Evolutionary conservation across 2,113 vertebrate species (phyloP), one percentile per base, ranked within the genome.

Genomic region (Pygoscelis adeliae): DNA sequence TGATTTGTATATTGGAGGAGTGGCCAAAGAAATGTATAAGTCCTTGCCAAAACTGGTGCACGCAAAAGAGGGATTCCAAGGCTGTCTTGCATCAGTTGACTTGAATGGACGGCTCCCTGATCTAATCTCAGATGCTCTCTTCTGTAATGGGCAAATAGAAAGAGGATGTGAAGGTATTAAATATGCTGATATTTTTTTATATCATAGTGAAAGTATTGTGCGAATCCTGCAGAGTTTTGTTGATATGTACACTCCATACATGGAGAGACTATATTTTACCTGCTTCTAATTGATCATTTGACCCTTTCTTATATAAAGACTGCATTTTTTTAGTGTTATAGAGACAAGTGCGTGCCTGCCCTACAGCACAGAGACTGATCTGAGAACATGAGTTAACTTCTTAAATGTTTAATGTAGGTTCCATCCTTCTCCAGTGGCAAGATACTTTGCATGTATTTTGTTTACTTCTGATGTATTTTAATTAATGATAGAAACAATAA

Each of bases 101-200:
- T 98, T 99, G 96, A 99, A 99, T 5, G 99, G 99, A 90, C 98
- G 99, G 7, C 99, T 99, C 81, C 99, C 99, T 27, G 99, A 99
- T 96, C 98, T 99, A 93, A 99, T 99, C 97, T 99, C 99, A 27
- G 99, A 99, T 84, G 99, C 99, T 72, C 98, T 99, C 96, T 99
- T 99, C 97, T 99, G 99, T 96, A 99, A 99, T 67, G 99, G 99
- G 29, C 99, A 99, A 95, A 99, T 99, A 95, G 99, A 99, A 97
- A 98, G 99, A 98, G 99, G 99, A 96, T 99, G 99, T 93, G 99
- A 99, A 99, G 99, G 99, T 99, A 98, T 62, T 77, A 59, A 70
- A 95, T 79, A 49, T 78, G 11, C 30, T 49, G 34, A 55, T 40
- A 22, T 61, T 40, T 53, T 36, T 32, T 10, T n/a, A 65, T 32